These are phyloP conservation scores for Ascaphus truei DNA, from an alignment of 2,113 vertebrate genomes.

Conservation along the genomic window DNA sequence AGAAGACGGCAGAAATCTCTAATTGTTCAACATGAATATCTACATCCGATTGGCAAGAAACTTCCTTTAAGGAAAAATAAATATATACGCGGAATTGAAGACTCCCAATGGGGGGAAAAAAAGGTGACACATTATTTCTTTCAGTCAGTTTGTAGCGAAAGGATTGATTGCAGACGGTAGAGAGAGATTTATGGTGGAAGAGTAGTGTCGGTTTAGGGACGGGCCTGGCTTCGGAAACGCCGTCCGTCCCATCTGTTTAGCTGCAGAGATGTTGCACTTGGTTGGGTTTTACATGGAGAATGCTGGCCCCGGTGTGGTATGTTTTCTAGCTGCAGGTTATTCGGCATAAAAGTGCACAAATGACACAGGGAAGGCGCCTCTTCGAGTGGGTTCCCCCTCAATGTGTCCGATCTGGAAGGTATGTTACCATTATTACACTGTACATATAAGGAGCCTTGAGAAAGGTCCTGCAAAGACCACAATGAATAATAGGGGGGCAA, in stretches of 20 bases:
- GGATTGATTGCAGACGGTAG: background rate
- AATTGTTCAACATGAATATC: slow-evolving; percentile 50
- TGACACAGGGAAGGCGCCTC: slow-evolving; percentile 85
- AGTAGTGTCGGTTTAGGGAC: background rate
- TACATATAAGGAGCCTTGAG: too few relatives aligned
- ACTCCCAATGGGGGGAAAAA: slow-evolving; percentile 1
- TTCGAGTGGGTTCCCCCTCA: slow-evolving; percentile 80
- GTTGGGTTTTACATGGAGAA: background rate
- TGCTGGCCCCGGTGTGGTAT: background rate
- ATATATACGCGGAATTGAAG: slow-evolving; percentile 11
- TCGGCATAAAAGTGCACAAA: slow-evolving; percentile 95
- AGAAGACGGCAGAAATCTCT: slow-evolving; percentile 24
- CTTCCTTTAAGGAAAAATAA: slow-evolving; percentile 43
- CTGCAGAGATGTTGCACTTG: background rate
- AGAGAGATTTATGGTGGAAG: background rate
- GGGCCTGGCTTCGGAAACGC: background rate
- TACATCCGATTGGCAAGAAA: slow-evolving; percentile 52
- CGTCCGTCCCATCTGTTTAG: background rate
- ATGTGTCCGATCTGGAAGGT: slow-evolving; percentile 83
- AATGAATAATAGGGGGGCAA: too few relatives aligned
- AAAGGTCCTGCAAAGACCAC: too few relatives aligned
- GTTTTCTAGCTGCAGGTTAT: slow-evolving; percentile 54
- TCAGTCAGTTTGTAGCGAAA: background rate
- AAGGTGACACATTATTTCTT: background rate
- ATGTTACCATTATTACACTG: background rate